These are phyloP conservation scores for Steinernema scapterisci DNA, from an alignment of 2,888 invertebrate species.

Conservation along the genomic window DNA sequence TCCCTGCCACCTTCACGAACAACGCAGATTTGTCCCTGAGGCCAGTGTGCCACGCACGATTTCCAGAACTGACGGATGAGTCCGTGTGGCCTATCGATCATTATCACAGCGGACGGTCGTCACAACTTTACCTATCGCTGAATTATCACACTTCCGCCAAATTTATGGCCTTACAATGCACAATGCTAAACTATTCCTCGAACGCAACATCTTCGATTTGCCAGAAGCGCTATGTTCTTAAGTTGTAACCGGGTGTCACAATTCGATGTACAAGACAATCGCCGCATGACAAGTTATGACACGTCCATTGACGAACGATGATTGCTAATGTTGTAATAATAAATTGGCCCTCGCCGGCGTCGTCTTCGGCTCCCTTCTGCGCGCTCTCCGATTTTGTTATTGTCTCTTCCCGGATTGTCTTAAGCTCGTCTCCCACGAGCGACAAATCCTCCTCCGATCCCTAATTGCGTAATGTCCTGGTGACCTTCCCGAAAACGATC, in stretches of 20 bases:
- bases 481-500: conserved; percentile 33
- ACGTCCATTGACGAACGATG: conserved; percentile 15
- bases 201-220: background rate
- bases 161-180: conserved; percentile 12
- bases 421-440: conserved; percentile 27
- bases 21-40: conserved; percentile 1
- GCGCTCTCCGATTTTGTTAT: conserved; percentile 22
- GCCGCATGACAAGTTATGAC: conserved; percentile 11
- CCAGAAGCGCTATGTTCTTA: background rate
- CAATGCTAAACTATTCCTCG: no score
- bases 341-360: conserved; percentile 12
- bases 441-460: conserved; percentile 14
- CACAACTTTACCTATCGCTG: conserved; percentile 29
- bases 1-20: background rate
- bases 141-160: background rate
- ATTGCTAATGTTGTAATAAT: conserved; percentile 23
- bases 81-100: conserved; percentile 18
- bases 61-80: background rate
- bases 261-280: background rate
- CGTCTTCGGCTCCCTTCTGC: background rate
- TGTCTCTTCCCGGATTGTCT: background rate
- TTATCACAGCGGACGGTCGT: conserved; percentile 14
- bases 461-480: conserved; percentile 31
- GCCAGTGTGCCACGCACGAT: background rate
- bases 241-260: background rate